These are phyloP conservation scores for Anagyrus pseudococci DNA, from an alignment of 2,888 invertebrate genomes.

Conservation along the genomic window DNA sequence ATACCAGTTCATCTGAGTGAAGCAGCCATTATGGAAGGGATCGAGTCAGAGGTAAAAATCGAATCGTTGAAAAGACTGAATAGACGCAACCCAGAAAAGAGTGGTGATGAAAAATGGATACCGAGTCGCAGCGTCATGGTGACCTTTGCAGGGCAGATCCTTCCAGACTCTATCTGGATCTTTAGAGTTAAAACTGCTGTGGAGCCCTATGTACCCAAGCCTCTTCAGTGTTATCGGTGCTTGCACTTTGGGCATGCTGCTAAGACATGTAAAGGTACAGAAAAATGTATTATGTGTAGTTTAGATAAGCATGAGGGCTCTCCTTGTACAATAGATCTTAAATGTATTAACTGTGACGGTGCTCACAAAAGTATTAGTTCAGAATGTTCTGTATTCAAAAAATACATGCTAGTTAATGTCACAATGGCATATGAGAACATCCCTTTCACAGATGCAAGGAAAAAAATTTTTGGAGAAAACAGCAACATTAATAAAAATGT, in stretches of 20 bases:
- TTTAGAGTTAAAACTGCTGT: too few relatives aligned
- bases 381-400: not conserved
- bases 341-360: conserved; percentile 9
- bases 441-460: not conserved
- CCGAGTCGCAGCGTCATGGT: too few relatives aligned
- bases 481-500: not conserved
- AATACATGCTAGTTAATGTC: not conserved
- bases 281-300: conserved; percentile 10
- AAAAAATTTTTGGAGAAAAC: not conserved
- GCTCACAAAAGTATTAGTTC: not conserved
- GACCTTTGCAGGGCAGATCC: too few relatives aligned
- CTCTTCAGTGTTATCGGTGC: conserved; percentile 13
- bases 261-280: conserved; percentile 7
- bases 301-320: not conserved
- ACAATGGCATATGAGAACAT: conserved; percentile 1
- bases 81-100: not conserved
- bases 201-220: not conserved
- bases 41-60: not conserved
- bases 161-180: too few relatives aligned
- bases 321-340: not conserved
- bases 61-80: not conserved
- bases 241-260: conserved; percentile 18
- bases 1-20: not conserved
- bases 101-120: not conserved
- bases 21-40: not conserved